These are phyloP conservation scores for Chaenodraco wilsoni DNA, from an alignment of 2,797 vertebrate genomes.

Conservation along the genomic window DNA sequence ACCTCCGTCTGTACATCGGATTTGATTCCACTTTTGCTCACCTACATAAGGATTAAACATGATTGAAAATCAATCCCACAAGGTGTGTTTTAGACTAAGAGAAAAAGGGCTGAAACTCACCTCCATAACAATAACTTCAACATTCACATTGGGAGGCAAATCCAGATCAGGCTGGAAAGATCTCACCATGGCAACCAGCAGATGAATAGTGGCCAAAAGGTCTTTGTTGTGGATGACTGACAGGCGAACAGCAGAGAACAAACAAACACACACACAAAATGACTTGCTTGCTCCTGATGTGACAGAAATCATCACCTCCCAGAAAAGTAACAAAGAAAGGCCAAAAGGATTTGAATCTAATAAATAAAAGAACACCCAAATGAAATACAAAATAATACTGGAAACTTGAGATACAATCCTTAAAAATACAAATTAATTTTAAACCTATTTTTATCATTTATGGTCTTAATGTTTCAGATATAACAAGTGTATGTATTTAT, in stretches of 20 bases:
- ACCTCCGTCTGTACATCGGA: constrained; percentile 80
- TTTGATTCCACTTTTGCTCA: constrained; percentile 86
- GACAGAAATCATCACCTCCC: constrained; percentile 14
- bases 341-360: neutral
- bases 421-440: too few relatives aligned
- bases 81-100: neutral
- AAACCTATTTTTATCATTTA: neutral
- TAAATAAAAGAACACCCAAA: neutral
- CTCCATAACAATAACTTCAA: constrained; percentile 88
- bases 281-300: neutral
- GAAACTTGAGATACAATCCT: neutral
- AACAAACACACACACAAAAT: constrained; percentile 30
- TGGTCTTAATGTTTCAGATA: neutral
- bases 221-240: constrained; percentile 92
- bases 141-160: constrained; percentile 86
- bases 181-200: constrained; percentile 91
- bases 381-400: neutral
- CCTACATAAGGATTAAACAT: constrained; percentile 72
- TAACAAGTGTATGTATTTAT: neutral
- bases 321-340: constrained; percentile 12
- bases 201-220: constrained; percentile 90
- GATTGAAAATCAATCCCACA: neutral
- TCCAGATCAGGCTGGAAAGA: constrained; percentile 85
- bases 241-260: constrained; percentile 49
- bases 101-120: constrained; percentile 75